Evolutionary conservation across 2,888 invertebrate species (phyloP), one percentile per base, ranked within the genome.

Genomic region (Oscheius sp.): DNA sequence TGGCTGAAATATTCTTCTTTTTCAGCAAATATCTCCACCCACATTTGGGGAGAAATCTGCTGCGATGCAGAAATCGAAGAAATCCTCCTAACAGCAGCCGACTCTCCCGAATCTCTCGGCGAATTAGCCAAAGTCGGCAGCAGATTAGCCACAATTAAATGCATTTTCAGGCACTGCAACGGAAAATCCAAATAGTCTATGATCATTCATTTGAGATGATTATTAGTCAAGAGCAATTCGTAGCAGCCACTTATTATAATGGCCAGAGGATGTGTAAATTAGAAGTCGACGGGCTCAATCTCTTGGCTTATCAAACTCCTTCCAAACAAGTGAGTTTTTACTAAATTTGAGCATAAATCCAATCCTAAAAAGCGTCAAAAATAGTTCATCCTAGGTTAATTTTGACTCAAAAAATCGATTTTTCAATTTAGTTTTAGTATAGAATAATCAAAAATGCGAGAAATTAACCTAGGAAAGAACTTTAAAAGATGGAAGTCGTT

Each of bases 281-380:
- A 15, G 20, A 34, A 0, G 12, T 23, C 0, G 12, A 55, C 1
- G 55, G 55, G 10, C 34, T 55, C 3, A n/a, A 55, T 34, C 23
- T 55, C 23, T n/a, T 55, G 55, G 55, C 55, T 34, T 55, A 55
- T 34, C 55, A 55, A n/a, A 55, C 31, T 33, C 55, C 55, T 17
- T 33, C 34, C 33, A 55, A 55, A n/a, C n/a, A n/a, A n/a, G n/a
- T n/a, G n/a, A n/a, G n/a, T n/a, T n/a, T n/a, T n/a, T n/a, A n/a
- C n/a, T n/a, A n/a, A n/a, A n/a, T n/a, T n/a, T n/a, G n/a, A n/a
- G n/a, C n/a, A n/a, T n/a, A n/a, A n/a, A n/a, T n/a, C n/a, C n/a
- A n/a, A n/a, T n/a, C n/a, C n/a, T n/a, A n/a, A n/a, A n/a, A n/a
- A n/a, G n/a, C n/a, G n/a, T n/a, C n/a, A n/a, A n/a, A n/a, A n/a